Evolutionary conservation across 2,797 vertebrate genomes (phyloP).

Genomic region (Sternotherus odoratus): DNA sequence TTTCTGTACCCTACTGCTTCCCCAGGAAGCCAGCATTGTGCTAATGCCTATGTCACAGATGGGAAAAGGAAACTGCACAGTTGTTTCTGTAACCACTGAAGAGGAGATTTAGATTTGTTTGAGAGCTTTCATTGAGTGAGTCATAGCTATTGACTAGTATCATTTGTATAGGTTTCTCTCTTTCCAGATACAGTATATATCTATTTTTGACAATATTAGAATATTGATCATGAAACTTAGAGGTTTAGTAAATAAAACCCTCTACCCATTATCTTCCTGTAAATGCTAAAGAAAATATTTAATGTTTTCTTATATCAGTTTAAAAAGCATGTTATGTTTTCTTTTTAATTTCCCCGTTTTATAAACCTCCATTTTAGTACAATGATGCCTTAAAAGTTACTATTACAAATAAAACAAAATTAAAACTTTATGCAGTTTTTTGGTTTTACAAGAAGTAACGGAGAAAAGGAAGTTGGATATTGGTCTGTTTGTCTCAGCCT

Average conservation of each 20-base stretch:
- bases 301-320: too few species aligned
- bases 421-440: conserved; percentile 13
- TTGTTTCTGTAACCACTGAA: rapidly evolving
- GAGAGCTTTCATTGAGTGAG: rapidly evolving
- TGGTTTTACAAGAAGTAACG: not conserved
- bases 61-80: not conserved
- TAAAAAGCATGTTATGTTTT: too few species aligned
- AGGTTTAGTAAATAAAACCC: not conserved
- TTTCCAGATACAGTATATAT: not conserved
- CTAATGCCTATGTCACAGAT: rapidly evolving
- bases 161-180: not conserved
- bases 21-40: not conserved
- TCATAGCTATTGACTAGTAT: rapidly evolving
- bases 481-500: not conserved
- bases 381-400: not conserved
- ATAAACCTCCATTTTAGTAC: not conserved
- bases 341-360: not conserved
- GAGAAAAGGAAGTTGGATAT: not conserved
- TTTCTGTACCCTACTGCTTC: rapidly evolving
- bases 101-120: rapidly evolving
- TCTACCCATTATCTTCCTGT: not conserved
- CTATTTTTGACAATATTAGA: not conserved
- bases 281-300: not conserved
- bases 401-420: not conserved
- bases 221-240: not conserved